phyloP scores from a whole-genome alignment of 2,888 invertebrate species.

The Pilophorus perplexus region DNA sequence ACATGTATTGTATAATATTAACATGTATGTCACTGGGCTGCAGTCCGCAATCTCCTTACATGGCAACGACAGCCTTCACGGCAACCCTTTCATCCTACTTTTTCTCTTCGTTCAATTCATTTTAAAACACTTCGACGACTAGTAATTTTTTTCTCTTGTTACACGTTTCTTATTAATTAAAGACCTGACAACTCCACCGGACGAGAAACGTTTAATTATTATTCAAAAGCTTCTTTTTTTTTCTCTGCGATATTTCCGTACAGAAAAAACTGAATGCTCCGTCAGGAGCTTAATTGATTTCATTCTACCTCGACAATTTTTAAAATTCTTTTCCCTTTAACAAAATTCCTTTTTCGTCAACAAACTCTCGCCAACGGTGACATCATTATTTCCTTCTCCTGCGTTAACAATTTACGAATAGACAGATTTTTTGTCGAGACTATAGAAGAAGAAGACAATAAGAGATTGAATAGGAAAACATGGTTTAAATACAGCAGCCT shows the following conservation, averaged over 20 bases:
- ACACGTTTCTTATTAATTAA: conserved; percentile 15
- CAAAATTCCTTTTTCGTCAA: background rate
- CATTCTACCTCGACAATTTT: too few species aligned
- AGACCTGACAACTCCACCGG: background rate
- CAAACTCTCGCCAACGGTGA: background rate
- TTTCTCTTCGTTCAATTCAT: background rate
- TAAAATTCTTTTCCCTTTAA: too few species aligned
- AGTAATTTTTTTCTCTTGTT: background rate
- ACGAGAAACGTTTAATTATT: background rate
- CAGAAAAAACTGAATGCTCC: too few species aligned
- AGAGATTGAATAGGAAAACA: too few species aligned
- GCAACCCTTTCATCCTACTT: background rate
- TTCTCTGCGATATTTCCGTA: too few species aligned
- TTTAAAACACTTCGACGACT: background rate
- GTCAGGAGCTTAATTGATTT: too few species aligned
- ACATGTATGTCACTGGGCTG: conserved; percentile 25
- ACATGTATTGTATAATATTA: conserved; percentile 36
- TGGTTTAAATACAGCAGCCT: too few species aligned
- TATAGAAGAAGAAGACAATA: too few species aligned
- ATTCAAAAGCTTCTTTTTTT: background rate
- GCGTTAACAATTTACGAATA: background rate
- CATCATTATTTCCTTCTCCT: background rate
- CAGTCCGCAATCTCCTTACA: background rate
- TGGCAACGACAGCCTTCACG: background rate
- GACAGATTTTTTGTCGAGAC: background rate